Percentiles rank a stretch among this genome's conserved stretches.
Evolutionary conservation across 2,888 invertebrate genomes (phyloP).

Genomic region (Tupiocoris notatus): DNA sequence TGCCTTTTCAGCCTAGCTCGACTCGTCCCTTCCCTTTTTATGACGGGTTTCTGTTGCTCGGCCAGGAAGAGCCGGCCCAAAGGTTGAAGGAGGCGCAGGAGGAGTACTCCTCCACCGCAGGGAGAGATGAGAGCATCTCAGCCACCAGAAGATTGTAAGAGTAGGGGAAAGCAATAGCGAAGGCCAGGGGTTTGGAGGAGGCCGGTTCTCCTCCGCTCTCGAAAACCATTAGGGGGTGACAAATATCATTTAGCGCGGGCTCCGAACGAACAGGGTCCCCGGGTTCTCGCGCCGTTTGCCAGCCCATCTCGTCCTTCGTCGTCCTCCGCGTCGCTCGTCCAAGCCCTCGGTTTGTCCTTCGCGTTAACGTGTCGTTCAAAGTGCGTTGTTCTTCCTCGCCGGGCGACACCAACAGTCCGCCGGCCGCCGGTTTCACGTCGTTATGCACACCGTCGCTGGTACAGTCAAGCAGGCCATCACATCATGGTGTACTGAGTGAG

Average conservation of each 20-base stretch:
- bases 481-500: slow-evolving; percentile 37
- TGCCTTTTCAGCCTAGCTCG: slow-evolving; percentile 17
- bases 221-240: slow-evolving; percentile 40
- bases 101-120: not conserved
- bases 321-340: not conserved
- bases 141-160: not conserved
- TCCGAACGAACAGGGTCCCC: slow-evolving; percentile 15
- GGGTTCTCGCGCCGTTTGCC: slow-evolving; percentile 1
- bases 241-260: slow-evolving; percentile 35
- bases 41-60: slow-evolving; percentile 5
- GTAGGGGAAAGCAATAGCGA: slow-evolving; percentile 12
- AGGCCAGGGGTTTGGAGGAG: not conserved
- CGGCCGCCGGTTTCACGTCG: slow-evolving; percentile 5
- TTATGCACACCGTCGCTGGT: slow-evolving; percentile 32
- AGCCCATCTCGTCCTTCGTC: not conserved
- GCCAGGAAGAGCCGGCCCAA: not conserved
- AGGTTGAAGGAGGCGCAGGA: not conserved
- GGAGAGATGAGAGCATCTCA: not conserved
- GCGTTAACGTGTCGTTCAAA: not conserved
- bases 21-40: slow-evolving; percentile 38
- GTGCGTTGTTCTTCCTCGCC: not conserved
- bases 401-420: slow-evolving; percentile 1
- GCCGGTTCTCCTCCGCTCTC: slow-evolving; percentile 10
- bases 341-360: not conserved
- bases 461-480: slow-evolving; percentile 36